Evolutionary conservation across 2,113 vertebrate species (phyloP).

Genomic region (Astatoreochromis straeleni): DNA sequence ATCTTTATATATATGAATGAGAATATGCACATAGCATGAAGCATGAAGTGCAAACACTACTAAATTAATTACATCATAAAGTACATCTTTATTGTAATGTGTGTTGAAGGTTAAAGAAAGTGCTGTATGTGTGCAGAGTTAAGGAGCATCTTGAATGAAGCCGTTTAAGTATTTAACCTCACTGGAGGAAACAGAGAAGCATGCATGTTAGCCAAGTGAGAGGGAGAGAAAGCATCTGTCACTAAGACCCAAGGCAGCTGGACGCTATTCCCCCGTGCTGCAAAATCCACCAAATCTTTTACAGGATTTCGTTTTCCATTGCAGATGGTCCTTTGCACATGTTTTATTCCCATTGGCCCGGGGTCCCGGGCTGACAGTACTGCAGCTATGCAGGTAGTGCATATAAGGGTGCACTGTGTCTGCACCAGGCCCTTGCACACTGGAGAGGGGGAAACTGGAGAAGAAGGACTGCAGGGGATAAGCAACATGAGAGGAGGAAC

Average conservation of each 20-base stretch:
- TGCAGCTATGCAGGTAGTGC: conserved; percentile 29
- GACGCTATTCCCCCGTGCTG: conserved; percentile 37
- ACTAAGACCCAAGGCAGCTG: conserved; percentile 59
- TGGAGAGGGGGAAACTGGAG: neutral
- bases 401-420: conserved; percentile 50
- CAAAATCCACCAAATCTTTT: conserved; percentile 69
- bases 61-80: neutral
- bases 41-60: neutral
- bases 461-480: neutral
- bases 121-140: neutral
- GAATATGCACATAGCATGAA: neutral
- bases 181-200: neutral
- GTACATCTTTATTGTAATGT: neutral
- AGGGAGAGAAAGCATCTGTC: conserved; percentile 61
- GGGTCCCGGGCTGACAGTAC: conserved; percentile 30
- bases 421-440: neutral
- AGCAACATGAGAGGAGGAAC: neutral
- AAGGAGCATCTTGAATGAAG: neutral
- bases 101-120: neutral
- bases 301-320: conserved; percentile 77
- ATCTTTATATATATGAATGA: neutral
- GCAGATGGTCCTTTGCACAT: conserved; percentile 72
- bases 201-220: conserved; percentile 11
- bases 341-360: conserved; percentile 66
- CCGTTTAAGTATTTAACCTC: neutral